Evolutionary conservation across 2,113 vertebrate species (phyloP).

Genomic region (Siphamia tubifer): DNA sequence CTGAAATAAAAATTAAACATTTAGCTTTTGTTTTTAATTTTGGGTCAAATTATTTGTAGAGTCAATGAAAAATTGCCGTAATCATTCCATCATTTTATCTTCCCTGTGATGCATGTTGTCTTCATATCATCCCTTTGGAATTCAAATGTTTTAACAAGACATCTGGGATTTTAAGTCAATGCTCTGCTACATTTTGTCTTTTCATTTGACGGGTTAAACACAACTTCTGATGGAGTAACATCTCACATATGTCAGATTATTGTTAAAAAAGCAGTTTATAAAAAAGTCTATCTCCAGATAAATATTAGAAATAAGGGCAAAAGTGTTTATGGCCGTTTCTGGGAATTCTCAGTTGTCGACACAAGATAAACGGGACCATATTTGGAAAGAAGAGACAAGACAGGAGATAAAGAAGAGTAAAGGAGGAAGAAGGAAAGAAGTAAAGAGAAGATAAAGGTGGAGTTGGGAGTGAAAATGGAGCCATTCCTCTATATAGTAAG

Average conservation of each 20-base stretch:
- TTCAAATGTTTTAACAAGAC: conserved; percentile 40
- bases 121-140: conserved; percentile 9
- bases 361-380: conserved; percentile 19
- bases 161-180: conserved; percentile 3
- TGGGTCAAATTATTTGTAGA: not conserved
- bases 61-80: conserved; percentile 19
- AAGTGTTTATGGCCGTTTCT: conserved; percentile 29
- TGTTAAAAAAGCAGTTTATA: not conserved
- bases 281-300: not conserved
- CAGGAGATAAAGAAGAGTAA: not conserved
- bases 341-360: not conserved
- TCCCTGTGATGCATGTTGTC: conserved; percentile 1
- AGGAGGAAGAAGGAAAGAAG: not conserved
- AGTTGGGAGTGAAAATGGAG: not conserved
- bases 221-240: not conserved
- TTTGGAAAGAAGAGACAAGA: conserved; percentile 26
- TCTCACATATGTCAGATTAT: not conserved
- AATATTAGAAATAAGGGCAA: conserved; percentile 2
- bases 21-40: no score
- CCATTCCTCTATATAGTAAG: not conserved
- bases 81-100: not conserved
- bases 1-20: no score
- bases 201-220: not conserved
- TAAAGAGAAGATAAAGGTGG: not conserved
- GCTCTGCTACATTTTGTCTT: not conserved